These are phyloP conservation scores for Hypena proboscidalis DNA, from an alignment of 2,888 invertebrate genomes.

Conservation along the genomic window DNA sequence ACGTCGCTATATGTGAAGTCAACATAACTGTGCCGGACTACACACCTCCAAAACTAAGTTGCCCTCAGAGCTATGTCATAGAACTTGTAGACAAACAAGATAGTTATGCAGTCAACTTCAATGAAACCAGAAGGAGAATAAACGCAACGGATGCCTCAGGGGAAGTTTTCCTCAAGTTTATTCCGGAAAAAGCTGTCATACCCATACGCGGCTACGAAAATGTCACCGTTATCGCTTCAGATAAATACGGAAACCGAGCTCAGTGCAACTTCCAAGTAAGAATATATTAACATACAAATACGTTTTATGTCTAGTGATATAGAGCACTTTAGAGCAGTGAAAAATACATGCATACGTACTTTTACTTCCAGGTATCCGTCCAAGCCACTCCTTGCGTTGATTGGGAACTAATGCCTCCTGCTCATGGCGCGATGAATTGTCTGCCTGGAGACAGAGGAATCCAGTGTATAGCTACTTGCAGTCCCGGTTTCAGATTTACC, in stretches of 20 bases:
- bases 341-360: not conserved
- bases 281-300: not conserved
- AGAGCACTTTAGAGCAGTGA: not conserved
- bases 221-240: slow-evolving; percentile 95
- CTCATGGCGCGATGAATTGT: slow-evolving; percentile 95
- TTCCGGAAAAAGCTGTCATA: slow-evolving; percentile 93
- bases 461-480: slow-evolving; percentile 96
- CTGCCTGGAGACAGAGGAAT: slow-evolving; percentile 92
- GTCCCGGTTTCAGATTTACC: slow-evolving; percentile 94
- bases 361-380: slow-evolving; percentile 88
- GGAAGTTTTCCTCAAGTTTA: slow-evolving; percentile 92
- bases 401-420: slow-evolving; percentile 96
- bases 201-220: slow-evolving; percentile 95
- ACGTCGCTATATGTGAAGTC: slow-evolving; percentile 98
- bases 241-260: slow-evolving; percentile 94
- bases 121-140: slow-evolving; percentile 93
- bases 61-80: slow-evolving; percentile 97
- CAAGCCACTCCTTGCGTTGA: slow-evolving; percentile 97
- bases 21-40: slow-evolving; percentile 97
- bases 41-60: slow-evolving; percentile 95
- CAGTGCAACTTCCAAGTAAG: slow-evolving; percentile 95
- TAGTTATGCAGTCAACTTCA: slow-evolving; percentile 95
- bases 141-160: slow-evolving; percentile 95
- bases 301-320: not conserved
- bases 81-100: slow-evolving; percentile 96